Base-by-base conservation (phyloP, 2,113 vertebrate genomes). In the Mustelus asterias region DNA sequence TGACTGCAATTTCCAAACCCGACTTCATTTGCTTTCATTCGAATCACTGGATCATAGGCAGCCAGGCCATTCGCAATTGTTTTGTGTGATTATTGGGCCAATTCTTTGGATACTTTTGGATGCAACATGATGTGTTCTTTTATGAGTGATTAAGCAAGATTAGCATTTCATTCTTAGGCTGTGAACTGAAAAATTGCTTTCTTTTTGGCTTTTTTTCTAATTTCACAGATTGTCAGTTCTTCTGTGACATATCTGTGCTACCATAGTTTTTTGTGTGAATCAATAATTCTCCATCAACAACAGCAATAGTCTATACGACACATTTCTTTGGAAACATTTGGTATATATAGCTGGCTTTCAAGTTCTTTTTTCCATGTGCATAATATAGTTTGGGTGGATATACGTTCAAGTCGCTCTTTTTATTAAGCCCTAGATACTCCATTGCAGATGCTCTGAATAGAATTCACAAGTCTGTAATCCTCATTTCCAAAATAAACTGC, bases 161-260 rank as follows among this genome's bases (percentile, higher is more conserved):
- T 95, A 95, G 67, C 94, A 95, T 95, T 95, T 95, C 67, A 95
- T 95, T 95, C 69, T 76, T 95, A 95, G 26, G 67, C 94, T 70
- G 67, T 95, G 94, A 95, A 95, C 94, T 95, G 94, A 95, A 95
- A 95, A 95, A 95, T 95, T 95, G 94, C 94, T 72, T 95, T 95
- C 69, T 48, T 95, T 95, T 95, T 76, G 67, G 67, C 69, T 72
- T 72, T 95, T 70, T 93, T 94, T 70, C 93, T 72, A 72, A 95
- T 95, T 95, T 95, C 94, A 95, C 94, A 95, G 69, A 93, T 93
- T 95, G 94, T 76, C 67, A 76, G 44, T 72, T 95, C 29, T 95
- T 72, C 94, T 72, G 41, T 95, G 94, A 72, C 44, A 72, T 18
- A 54, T 14, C 69, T 41, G 24, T 48, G 44, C 41, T 22, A 95